These are phyloP conservation scores for Drosophila neocordata DNA, from an alignment of 1,140 invertebrate genomes.

Conservation along the genomic window DNA sequence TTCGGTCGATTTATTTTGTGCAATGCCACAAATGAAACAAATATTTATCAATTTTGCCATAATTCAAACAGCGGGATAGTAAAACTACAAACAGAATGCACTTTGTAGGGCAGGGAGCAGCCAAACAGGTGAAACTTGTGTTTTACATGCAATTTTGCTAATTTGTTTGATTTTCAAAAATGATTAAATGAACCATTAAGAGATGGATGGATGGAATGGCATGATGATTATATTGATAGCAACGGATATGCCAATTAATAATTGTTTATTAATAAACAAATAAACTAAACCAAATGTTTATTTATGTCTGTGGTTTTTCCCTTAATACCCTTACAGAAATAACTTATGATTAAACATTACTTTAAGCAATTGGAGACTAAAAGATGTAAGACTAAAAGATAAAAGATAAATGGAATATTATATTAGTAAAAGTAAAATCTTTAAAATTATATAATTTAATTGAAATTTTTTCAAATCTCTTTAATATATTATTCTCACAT, in stretches of 20 bases:
- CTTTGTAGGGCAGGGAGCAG: background rate
- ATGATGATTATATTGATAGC: background rate
- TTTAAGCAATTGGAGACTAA: background rate
- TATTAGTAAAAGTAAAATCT: no score
- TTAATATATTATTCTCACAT: background rate
- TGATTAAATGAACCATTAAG: conserved; percentile 46
- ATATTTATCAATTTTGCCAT: conserved; percentile 54
- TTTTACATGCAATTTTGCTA: conserved; percentile 46
- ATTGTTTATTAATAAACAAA: conserved; percentile 2
- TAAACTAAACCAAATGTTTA: background rate
- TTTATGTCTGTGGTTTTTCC: no score
- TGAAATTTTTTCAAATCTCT: no score
- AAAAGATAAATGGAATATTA: no score
- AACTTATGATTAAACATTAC: no score
- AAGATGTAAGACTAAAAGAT: background rate
- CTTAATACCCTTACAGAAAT: no score
- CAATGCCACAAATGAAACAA: conserved; percentile 40
- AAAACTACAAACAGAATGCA: conserved; percentile 21
- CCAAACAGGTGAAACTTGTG: conserved; percentile 60
- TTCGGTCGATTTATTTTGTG: conserved; percentile 51
- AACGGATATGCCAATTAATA: conserved; percentile 17
- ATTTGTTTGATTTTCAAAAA: conserved; percentile 39
- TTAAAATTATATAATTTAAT: no score
- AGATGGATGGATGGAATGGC: conserved; percentile 2
- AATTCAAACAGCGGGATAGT: conserved; percentile 47